phyloP scores from a whole-genome alignment of 2,888 invertebrate genomes.

The Villa cingulata region DNA sequence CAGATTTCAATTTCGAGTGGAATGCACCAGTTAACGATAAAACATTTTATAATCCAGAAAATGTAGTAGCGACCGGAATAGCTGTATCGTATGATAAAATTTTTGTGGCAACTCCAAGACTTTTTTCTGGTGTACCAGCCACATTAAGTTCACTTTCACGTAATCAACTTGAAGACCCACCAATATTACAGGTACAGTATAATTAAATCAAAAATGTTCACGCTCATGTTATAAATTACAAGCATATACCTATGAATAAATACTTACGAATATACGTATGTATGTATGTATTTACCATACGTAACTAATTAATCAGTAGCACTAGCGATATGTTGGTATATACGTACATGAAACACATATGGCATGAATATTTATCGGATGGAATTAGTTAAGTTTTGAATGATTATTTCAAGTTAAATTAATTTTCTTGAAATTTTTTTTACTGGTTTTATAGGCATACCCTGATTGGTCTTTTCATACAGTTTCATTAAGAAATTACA shows the following conservation, averaged over 20 bases:
- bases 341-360: too few species aligned
- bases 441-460: too few species aligned
- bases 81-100: slow-evolving; percentile 57
- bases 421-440: too few species aligned
- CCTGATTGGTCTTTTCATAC: slow-evolving; percentile 67
- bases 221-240: background rate
- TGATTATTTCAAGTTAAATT: too few species aligned
- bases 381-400: too few species aligned
- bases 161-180: slow-evolving; percentile 52
- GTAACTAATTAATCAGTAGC: too few species aligned
- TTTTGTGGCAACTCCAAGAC: slow-evolving; percentile 61
- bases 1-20: slow-evolving; percentile 53
- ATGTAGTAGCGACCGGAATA: slow-evolving; percentile 62
- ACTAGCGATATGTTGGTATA: too few species aligned
- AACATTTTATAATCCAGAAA: slow-evolving; percentile 45
- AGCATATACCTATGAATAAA: background rate
- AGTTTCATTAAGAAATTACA: slow-evolving; percentile 52
- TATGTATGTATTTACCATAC: background rate
- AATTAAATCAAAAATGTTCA: background rate
- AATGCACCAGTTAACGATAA: slow-evolving; percentile 42
- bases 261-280: background rate
- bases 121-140: slow-evolving; percentile 62
- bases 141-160: slow-evolving; percentile 57
- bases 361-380: too few species aligned
- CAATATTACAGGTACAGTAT: slow-evolving; percentile 45